Evolutionary conservation across 1,140 invertebrate species (phyloP).

Genomic region (Teleopsis dalmanni): DNA sequence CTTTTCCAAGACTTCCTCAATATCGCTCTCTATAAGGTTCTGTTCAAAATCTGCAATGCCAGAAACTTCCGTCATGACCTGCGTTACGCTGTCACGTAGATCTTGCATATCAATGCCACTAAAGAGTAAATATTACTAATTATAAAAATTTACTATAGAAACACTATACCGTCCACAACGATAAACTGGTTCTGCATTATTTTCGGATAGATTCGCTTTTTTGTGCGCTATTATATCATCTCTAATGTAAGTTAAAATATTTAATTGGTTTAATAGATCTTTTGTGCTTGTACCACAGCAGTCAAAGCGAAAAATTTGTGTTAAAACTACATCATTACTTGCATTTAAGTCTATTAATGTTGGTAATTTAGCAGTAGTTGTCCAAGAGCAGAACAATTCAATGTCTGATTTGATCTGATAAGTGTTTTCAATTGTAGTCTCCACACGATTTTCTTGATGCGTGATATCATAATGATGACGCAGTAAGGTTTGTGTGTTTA

Average conservation of each 20-base stretch:
- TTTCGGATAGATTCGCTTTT: not conserved
- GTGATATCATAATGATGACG: conserved; percentile 5
- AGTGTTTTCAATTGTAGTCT: conserved; percentile 32
- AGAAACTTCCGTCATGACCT: conserved; percentile 32
- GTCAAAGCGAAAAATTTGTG: conserved; percentile 26
- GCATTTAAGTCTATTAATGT: conserved; percentile 24
- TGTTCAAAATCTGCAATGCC: conserved; percentile 17
- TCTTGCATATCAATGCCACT: conserved; percentile 35
- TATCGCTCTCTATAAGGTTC: conserved; percentile 19
- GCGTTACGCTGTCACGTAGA: conserved; percentile 29
- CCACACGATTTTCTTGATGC: conserved; percentile 1
- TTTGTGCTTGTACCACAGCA: conserved; percentile 24
- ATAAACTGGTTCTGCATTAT: conserved; percentile 8
- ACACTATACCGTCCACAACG: conserved; percentile 14
- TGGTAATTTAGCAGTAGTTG: conserved; percentile 16
- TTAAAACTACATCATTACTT: conserved; percentile 25
- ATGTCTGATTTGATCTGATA: conserved; percentile 33
- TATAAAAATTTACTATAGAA: not conserved
- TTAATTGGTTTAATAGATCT: conserved; percentile 34
- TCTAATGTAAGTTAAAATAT: conserved; percentile 30
- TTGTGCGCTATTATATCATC: conserved; percentile 30
- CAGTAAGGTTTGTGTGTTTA: conserved; percentile 23
- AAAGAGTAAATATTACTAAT: not conserved
- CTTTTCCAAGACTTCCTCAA: conserved; percentile 31
- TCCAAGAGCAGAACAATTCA: conserved; percentile 23